Evolutionary conservation across 2,888 invertebrate genomes (phyloP).

Genomic region (Macrosoma leucophasiata): DNA sequence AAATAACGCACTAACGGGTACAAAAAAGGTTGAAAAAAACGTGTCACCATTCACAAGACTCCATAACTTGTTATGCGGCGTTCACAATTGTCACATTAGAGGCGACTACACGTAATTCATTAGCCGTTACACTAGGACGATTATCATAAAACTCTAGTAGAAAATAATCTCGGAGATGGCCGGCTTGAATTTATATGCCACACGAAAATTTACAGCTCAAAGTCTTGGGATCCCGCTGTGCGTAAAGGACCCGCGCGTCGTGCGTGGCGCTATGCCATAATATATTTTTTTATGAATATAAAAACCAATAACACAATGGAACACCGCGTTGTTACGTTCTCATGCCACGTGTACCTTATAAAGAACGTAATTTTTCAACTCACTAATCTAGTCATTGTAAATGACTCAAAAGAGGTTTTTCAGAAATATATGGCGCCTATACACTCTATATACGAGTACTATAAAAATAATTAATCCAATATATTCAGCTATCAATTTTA

Average conservation of each 20-base stretch:
- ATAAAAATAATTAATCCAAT: too few relatives aligned
- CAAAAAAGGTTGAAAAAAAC: constrained; percentile 26
- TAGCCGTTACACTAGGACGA: constrained; percentile 55
- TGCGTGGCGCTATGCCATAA: constrained; percentile 52
- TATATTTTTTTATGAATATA: constrained; percentile 51
- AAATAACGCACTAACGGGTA: constrained; percentile 19
- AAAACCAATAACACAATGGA: too few relatives aligned
- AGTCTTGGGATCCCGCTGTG: constrained; percentile 53
- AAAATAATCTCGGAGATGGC: constrained; percentile 57
- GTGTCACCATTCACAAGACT: constrained; percentile 29
- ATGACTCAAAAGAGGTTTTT: too few relatives aligned
- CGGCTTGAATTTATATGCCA: constrained; percentile 67
- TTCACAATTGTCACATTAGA: constrained; percentile 44
- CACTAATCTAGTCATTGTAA: too few relatives aligned
- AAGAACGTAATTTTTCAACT: too few relatives aligned
- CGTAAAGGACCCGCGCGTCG: constrained; percentile 57
- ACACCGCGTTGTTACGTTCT: too few relatives aligned
- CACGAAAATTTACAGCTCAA: constrained; percentile 61
- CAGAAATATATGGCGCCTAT: too few relatives aligned
- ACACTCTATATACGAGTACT: too few relatives aligned
- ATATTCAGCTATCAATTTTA: too few relatives aligned
- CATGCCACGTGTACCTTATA: too few relatives aligned
- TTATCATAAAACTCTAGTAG: constrained; percentile 70
- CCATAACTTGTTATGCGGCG: constrained; percentile 27
- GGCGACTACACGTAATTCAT: constrained; percentile 55